Percentiles rank a stretch among this genome's conserved stretches.
phyloP scores from a whole-genome alignment of 2,888 invertebrate species.

The Hypomecis punctinalis region DNA sequence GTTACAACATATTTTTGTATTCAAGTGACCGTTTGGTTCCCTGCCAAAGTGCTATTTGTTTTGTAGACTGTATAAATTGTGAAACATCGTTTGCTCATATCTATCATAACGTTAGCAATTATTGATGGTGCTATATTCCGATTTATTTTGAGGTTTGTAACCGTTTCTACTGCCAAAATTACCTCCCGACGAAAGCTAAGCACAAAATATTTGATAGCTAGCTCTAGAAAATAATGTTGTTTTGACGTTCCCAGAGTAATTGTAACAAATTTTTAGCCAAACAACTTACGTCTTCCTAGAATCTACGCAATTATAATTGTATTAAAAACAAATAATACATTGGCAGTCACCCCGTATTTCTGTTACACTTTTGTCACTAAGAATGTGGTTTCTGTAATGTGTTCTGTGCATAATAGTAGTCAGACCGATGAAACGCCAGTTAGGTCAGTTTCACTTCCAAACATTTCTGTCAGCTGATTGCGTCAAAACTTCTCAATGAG shows the following conservation, averaged over 20 bases:
- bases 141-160: slow-evolving; percentile 28
- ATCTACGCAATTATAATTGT: too few relatives aligned
- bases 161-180: slow-evolving; percentile 21
- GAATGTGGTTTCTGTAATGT: too few relatives aligned
- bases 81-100: slow-evolving; percentile 35
- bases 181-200: slow-evolving; percentile 13
- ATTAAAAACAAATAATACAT: too few relatives aligned
- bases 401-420: too few relatives aligned
- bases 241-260: slow-evolving; percentile 12
- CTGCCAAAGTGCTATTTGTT: slow-evolving; percentile 44
- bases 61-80: slow-evolving; percentile 37
- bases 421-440: too few relatives aligned
- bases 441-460: too few relatives aligned
- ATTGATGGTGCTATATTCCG: slow-evolving; percentile 30
- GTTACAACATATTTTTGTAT: slow-evolving; percentile 37
- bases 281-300: too few relatives aligned
- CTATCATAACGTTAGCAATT: slow-evolving; percentile 36
- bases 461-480: too few relatives aligned
- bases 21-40: slow-evolving; percentile 43
- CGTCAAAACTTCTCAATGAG: too few relatives aligned
- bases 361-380: too few relatives aligned
- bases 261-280: too few relatives aligned
- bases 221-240: background rate
- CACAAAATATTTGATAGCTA: slow-evolving; percentile 3
- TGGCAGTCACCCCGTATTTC: too few relatives aligned